Evolutionary conservation across 2,797 vertebrate species (phyloP), one percentile per base, ranked within the genome.

Genomic region (Cheirogaleus major): DNA sequence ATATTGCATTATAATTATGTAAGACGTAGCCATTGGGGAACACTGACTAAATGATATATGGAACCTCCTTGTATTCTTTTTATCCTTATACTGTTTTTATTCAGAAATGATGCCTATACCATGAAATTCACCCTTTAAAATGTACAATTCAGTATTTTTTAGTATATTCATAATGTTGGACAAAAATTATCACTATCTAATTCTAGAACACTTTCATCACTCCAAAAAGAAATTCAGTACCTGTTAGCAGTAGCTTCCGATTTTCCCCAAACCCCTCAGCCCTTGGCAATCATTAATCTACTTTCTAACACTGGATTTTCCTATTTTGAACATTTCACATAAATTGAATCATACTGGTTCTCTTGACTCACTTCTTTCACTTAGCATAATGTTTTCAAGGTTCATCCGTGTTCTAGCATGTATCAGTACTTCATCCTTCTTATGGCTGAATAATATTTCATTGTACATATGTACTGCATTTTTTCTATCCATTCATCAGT

Each of bases 1-100:
- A 72, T 91, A 82, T 57, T 94, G 48, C 59, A 63, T 2, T 89
- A 17, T 91, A 92, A 90, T 81, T 88, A 80, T 79, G 67, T 55
- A 96, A 95, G 18, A 81, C 55, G 9, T 61, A 80, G 30, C 12
- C 57, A 45, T 63, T 73, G 57, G 78, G 2, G 25, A 90, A 76
- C 25, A 52, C 45, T 83, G 25, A 52, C 38, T 82, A 65, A 80
- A 96, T 23, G 27, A 72, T 38, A 95, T 20, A 43, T 50, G 13
- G 11, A 80, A 67, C 25, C 57, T 55, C 2, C 22, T 27, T 75
- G 14, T 72, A 48, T 35, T 57, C 38, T 84, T 7, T 90, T 93
- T 65, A 50, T 69, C 15, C 55, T 78, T 79, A 79, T 20, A 25
- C 2, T 81, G 55, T 75, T 83, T 91, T 89, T 82, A 76, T 72